Evolutionary conservation across 2,113 vertebrate species (phyloP), one percentile per base, ranked within the genome.

Genomic region (Clarias magur): DNA sequence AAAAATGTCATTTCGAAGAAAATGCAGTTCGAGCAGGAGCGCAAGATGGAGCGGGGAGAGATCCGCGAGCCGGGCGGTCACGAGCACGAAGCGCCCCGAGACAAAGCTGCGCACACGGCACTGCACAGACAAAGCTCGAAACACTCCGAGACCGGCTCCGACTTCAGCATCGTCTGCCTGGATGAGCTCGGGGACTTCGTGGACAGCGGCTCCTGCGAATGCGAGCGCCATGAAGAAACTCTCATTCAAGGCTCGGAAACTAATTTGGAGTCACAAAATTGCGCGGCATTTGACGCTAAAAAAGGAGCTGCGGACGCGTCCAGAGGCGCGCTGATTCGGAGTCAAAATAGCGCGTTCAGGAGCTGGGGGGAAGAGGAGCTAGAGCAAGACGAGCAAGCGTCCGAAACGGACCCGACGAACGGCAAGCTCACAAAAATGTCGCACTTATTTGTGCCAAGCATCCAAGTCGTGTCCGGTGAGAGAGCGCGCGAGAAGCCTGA

Each of bases 1-100:
- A 97, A 99, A 93, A 99, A 98, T 83, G 97, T 99, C 0, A 96
- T 99, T 92, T 98, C 97, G 34, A 99, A 99, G 93, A 99, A 99
- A 92, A 99, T 99, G 96, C 97, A 98, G 93, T 95, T 96, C 67
- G 98, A 99, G 88, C 97, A 98, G 76, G 98, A 99, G 94, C 96
- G 97, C 92, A 97, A 96, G 90, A 99, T 99, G 98, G 98, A 99
- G 91, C 90, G 98, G 30, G 98, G 98, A 3, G 96, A 99, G 91
- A 96, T 99, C 62, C 93, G 90, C 0, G 98, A 99, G 90, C 92
- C 94, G 34, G 92, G 70, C 0, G 92, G 80, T 85, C 93, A 91
- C 89, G 96, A 97, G 79, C 27, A 75, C 0, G 92, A 92, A 57
- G 7, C 89, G 48, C 62, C 30, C 0, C 88, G 83, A 30, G 94